Base-by-base conservation (phyloP, 37 sponge, comb jelly and placozoan species). In the Eunapius fragilis region DNA sequence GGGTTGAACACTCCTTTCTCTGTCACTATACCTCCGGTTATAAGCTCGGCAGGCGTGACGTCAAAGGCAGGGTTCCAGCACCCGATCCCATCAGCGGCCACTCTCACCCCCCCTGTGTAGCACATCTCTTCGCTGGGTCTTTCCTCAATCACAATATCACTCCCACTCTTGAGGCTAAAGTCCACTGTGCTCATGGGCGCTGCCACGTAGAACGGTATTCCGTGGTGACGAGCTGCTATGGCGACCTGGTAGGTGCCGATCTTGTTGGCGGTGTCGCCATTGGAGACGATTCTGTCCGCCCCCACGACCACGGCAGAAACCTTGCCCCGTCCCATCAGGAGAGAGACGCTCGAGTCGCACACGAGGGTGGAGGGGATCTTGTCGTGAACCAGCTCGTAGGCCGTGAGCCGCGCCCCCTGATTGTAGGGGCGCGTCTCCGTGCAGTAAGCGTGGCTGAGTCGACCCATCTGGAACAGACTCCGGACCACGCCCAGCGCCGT, bases 61-160 rank as follows among this genome's bases (percentile, higher is more conserved):
- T 95, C 96, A 90, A 95, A 95, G 9, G 96, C 94, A 47, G 96
- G 96, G 68, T 95, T 95, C 91, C 89, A 95, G 25, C 85, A 82
- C 14, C 73, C 88, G 33, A 95, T 87, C 0, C 94, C 91, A 7
- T 87, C 88, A 30, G 93, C 83, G 49, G 96, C 96, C 26, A 90
- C 76, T 11, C 86, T 75, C 69, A 82, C 75, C 31, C 96, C 96
- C 25, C 50, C 81, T 13, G 92, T 25, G 47, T 70, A 68, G 10
- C 77, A 36, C 88, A 95, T 69, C 89, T 95, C 96, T 0, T 84
- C 71, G 22, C 27, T 70, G 0, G 94, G 82, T 0, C 96, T 87
- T 71, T 90, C 93, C 72, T 95, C 96, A 24, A 95, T 92, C 31
- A 48, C 78, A 68, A 91, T 95, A 31, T 95, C 78, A 24, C 69